Evolutionary conservation across 1,140 invertebrate genomes (phyloP), one percentile per base, ranked within the genome.

Genomic region (Neodiprion virginianus): DNA sequence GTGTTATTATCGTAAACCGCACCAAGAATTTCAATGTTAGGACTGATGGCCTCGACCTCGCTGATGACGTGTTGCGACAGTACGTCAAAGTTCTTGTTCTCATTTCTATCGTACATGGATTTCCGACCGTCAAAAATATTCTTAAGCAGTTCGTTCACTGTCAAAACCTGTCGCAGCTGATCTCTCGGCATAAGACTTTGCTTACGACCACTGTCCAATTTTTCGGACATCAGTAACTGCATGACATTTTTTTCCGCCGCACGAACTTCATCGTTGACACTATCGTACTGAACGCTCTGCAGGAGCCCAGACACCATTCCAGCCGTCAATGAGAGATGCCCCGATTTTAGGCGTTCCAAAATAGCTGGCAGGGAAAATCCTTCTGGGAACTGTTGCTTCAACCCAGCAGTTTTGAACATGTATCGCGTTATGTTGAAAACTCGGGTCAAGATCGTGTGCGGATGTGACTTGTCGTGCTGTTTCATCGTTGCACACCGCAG

Each of bases 11-110:
- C 81, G 61, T 79, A 82, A 17, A 78, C 74, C 5, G 70, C 74
- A 7, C 78, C 82, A 28, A 83, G 76, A n/a, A 75, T 47, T 53
- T 80, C 73, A 11, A 83, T 82, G n/a, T 83, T 83, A n/a, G 79
- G 68, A 28, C 76, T 77, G 28, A 82, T 78, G 7, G 67, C 67
- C 14, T 75, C 77, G 9, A 79, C 14, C 23, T 83, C 75, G 8
- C 71, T 68, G 17, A 75, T 17, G 1, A 82, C 71, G 28, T 79
- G 75, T 8, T 72, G 70, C 10, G 50, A 40, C 17, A 81, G 53
- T 12, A 61, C 53, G 53, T 11, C 17, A 77, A 49, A n/a, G 9
- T 69, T 61, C 28, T 72, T 61, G 12, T 53, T 61, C 53, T 11
- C n/a, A 61, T 61, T n/a, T n/a, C 53, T 40, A 21, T 72, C 28